Conservation (phyloP, 2,113 vertebrate species). For the Mola mola region DNA sequence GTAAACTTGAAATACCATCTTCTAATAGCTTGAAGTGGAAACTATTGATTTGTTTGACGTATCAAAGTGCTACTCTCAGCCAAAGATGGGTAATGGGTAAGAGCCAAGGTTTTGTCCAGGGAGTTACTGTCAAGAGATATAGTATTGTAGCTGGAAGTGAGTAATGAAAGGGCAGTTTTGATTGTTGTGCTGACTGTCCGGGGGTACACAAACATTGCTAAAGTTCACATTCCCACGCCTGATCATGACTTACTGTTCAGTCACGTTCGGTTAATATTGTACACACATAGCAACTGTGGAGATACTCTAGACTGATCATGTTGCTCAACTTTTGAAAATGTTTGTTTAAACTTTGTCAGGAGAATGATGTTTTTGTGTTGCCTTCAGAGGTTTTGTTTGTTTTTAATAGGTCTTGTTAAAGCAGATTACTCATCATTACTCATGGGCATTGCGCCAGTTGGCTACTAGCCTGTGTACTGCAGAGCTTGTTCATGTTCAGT, state of each 20-base stretch:
- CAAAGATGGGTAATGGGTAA: slow-evolving; percentile 11
- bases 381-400: background rate
- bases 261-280: slow-evolving; percentile 15
- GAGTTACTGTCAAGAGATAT: background rate
- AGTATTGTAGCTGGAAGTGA: slow-evolving; percentile 25
- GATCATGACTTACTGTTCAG: slow-evolving; percentile 9
- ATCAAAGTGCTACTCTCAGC: slow-evolving; percentile 17
- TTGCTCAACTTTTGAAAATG: background rate
- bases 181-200: slow-evolving; percentile 17
- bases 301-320: slow-evolving; percentile 1
- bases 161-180: slow-evolving; percentile 40
- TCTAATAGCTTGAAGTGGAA: slow-evolving; percentile 30
- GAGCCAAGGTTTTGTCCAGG: slow-evolving; percentile 14
- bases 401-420: slow-evolving; percentile 7
- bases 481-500: slow-evolving; percentile 11
- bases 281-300: slow-evolving; percentile 3
- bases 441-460: slow-evolving; percentile 19
- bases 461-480: slow-evolving; percentile 4
- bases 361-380: background rate
- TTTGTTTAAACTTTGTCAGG: background rate
- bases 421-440: slow-evolving; percentile 2
- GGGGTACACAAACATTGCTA: slow-evolving; percentile 1
- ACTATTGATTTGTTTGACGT: slow-evolving; percentile 25
- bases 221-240: slow-evolving; percentile 35
- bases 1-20: slow-evolving; percentile 11